A percentile compares a stretch with the other conserved stretches of the same genome.
Evolutionary conservation across 2,888 invertebrate species (phyloP).

Genomic region (Caenorhabditis sp.): DNA sequence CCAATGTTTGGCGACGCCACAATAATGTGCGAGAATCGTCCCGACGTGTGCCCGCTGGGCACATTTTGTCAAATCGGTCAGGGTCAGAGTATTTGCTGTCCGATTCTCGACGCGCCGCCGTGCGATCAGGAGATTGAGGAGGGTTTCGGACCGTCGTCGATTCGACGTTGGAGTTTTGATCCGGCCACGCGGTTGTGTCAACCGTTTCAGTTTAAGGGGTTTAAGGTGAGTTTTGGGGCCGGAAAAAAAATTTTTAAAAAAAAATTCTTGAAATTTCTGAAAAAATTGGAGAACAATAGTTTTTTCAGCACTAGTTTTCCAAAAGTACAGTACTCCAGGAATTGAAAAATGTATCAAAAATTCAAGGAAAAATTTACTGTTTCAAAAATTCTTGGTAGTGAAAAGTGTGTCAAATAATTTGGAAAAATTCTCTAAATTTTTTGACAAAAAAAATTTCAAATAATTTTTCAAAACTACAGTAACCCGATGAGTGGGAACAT

Average conservation of each 20-base stretch:
- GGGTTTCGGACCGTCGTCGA: slow-evolving; percentile 46
- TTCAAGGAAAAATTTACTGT: no score
- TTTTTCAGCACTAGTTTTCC: no score
- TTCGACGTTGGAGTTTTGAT: slow-evolving; percentile 58
- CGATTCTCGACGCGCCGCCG: slow-evolving; percentile 45
- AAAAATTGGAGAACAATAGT: no score
- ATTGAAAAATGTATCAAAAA: no score
- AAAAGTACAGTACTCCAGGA: no score
- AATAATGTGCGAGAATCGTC: slow-evolving; percentile 43
- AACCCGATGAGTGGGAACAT: neutral
- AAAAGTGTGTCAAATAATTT: no score
- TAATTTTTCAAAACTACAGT: neutral
- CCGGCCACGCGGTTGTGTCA: slow-evolving; percentile 41
- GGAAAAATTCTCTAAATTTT: no score
- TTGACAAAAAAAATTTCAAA: neutral
- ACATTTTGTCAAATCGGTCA: slow-evolving; percentile 54
- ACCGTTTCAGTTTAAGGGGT: slow-evolving; percentile 57
- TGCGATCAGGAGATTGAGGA: slow-evolving; percentile 49
- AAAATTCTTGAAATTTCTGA: no score
- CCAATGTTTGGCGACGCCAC: slow-evolving; percentile 41
- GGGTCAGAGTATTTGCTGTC: slow-evolving; percentile 58
- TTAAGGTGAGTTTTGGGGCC: slow-evolving; percentile 50
- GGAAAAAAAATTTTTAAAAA: no score
- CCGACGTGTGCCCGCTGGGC: slow-evolving; percentile 43
- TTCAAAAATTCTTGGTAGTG: no score